These are phyloP conservation scores for Brachionichthys hirsutus DNA, from an alignment of 2,113 vertebrate species.

Conservation along the genomic window DNA sequence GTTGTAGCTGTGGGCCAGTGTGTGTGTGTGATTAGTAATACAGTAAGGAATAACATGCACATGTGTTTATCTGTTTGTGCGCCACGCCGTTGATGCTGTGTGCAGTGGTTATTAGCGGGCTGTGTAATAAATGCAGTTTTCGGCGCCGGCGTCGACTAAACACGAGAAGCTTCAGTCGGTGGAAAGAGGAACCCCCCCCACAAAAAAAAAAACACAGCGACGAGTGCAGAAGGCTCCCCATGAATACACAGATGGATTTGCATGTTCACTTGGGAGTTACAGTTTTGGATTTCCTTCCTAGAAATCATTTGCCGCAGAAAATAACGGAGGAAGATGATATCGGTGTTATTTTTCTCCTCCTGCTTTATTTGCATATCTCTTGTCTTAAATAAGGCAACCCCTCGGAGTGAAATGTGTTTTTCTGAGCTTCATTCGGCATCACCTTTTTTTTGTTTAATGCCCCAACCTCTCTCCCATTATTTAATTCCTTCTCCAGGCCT, in stretches of 20 bases:
- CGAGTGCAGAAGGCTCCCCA: constrained; percentile 53
- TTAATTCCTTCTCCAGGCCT: constrained; percentile 45
- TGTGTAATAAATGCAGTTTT: constrained; percentile 62
- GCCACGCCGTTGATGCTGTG: constrained; percentile 26
- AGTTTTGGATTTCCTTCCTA: constrained; percentile 69
- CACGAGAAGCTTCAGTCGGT: constrained; percentile 55
- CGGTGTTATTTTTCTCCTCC: constrained; percentile 63
- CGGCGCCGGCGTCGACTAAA: constrained; percentile 57
- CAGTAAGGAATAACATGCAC: background rate
- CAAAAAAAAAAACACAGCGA: constrained; percentile 59
- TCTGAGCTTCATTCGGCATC: constrained; percentile 36
- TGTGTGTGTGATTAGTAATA: background rate
- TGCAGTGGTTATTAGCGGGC: constrained; percentile 39
- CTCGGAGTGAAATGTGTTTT: constrained; percentile 59
- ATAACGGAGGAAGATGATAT: constrained; percentile 56
- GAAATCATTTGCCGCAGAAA: constrained; percentile 67
- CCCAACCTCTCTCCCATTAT: constrained; percentile 33
- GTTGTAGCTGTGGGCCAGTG: background rate
- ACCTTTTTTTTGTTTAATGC: constrained; percentile 23
- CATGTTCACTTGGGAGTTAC: constrained; percentile 72
- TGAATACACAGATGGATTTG: constrained; percentile 67
- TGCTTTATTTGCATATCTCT: constrained; percentile 71
- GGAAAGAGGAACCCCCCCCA: constrained; percentile 49
- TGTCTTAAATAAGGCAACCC: constrained; percentile 69
- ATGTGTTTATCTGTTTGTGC: constrained; percentile 2